Evolutionary conservation across 2,888 invertebrate genomes (phyloP).

Genomic region (Watsonalla binaria): DNA sequence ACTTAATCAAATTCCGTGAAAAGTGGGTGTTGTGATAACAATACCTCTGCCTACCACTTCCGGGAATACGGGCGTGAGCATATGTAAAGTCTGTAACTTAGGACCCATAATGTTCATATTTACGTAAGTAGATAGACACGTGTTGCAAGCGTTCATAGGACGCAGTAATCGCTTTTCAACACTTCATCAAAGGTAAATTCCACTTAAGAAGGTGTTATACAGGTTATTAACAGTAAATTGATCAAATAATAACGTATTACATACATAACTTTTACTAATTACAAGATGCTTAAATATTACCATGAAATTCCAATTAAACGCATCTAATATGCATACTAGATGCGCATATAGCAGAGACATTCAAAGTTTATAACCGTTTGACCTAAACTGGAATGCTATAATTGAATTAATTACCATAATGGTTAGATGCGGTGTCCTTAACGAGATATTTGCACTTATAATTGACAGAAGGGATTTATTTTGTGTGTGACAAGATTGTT

Average conservation of each 20-base stretch:
- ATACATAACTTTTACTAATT: slow-evolving; percentile 9
- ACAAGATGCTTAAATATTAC: slow-evolving; percentile 24
- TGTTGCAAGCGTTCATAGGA: too few relatives aligned
- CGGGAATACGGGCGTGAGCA: too few relatives aligned
- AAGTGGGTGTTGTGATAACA: too few relatives aligned
- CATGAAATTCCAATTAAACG: slow-evolving; percentile 29
- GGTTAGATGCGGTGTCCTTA: not conserved
- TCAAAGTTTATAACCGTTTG: slow-evolving; percentile 5
- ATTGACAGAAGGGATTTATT: not conserved
- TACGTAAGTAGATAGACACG: too few relatives aligned
- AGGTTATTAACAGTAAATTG: not conserved
- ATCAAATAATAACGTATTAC: slow-evolving; percentile 10
- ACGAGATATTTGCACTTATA: not conserved
- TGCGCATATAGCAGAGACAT: slow-evolving; percentile 1
- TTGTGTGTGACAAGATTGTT: not conserved
- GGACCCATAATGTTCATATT: too few relatives aligned
- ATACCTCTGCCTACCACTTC: too few relatives aligned
- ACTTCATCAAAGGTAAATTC: not conserved
- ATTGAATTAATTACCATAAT: slow-evolving; percentile 10
- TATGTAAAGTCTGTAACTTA: too few relatives aligned
- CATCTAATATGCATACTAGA: slow-evolving; percentile 8
- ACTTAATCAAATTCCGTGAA: too few relatives aligned
- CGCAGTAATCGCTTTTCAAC: not conserved
- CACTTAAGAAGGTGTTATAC: not conserved
- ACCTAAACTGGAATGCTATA: slow-evolving; percentile 6